A percentile compares a stretch with the other conserved stretches of the same genome.
Evolutionary conservation across 2,113 vertebrate genomes (phyloP).

Genomic region (Lampris megalopsis): DNA sequence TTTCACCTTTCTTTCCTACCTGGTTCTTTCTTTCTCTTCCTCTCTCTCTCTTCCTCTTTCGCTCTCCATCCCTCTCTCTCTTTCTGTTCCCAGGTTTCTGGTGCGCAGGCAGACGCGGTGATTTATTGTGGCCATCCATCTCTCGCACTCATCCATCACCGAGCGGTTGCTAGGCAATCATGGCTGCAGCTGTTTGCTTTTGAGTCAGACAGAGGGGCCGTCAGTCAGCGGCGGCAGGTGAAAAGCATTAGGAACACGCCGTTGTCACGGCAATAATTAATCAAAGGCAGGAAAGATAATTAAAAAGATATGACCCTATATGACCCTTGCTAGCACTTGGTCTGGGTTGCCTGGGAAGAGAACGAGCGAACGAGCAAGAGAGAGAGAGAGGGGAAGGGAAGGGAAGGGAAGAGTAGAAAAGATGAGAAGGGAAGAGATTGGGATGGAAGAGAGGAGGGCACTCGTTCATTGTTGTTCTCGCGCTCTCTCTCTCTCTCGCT

Average conservation of each 20-base stretch:
- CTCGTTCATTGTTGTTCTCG: conserved; percentile 42
- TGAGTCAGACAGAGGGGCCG: conserved; percentile 99
- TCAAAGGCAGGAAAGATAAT: conserved; percentile 99
- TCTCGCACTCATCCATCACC: conserved; percentile 99
- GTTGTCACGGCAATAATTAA: conserved; percentile 99
- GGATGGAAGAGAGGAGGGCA: conserved; percentile 42
- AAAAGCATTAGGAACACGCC: conserved; percentile 98
- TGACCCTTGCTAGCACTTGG: conserved; percentile 99
- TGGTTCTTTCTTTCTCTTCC: not conserved
- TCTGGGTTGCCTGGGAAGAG: conserved; percentile 89
- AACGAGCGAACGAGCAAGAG: conserved; percentile 72
- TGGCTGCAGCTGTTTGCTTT: conserved; percentile 99
- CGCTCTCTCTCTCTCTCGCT: conserved; percentile 14
- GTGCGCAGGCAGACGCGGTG: conserved; percentile 92
- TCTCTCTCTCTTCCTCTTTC: conserved; percentile 66
- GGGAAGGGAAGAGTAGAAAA: conserved; percentile 19
- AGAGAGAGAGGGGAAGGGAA: not conserved
- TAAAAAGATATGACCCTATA: conserved; percentile 99
- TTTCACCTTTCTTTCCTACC: conserved; percentile 1
- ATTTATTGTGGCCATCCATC: conserved; percentile 99
- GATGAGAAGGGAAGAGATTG: conserved; percentile 41
- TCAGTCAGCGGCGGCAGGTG: conserved; percentile 99
- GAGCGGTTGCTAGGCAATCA: conserved; percentile 99
- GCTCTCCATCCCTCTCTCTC: conserved; percentile 75
- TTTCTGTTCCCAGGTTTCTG: conserved; percentile 91